These are phyloP conservation scores for Vespertilio murinus DNA, from an alignment of 2,797 vertebrate species.

Conservation along the genomic window DNA sequence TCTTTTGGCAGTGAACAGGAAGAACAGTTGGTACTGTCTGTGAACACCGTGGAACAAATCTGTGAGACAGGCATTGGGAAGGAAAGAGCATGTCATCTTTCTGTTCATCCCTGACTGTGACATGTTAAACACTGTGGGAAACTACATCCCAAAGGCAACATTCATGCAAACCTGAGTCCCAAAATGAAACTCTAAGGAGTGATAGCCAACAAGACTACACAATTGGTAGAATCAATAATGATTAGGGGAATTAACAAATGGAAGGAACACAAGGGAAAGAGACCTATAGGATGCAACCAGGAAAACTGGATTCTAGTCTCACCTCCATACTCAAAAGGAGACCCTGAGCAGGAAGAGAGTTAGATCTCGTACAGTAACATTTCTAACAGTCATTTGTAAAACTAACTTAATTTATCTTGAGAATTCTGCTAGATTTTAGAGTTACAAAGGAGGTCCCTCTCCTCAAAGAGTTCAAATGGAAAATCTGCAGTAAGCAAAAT, in stretches of 20 bases:
- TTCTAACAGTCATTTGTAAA: not conserved
- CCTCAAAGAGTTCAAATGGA: not conserved
- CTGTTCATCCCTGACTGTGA: not conserved
- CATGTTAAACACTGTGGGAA: not conserved
- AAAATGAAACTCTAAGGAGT: not conserved
- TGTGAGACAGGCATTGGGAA: conserved; percentile 5
- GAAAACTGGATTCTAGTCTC: not conserved
- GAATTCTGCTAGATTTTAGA: not conserved
- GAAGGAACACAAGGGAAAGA: rapidly evolving
- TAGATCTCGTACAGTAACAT: not conserved
- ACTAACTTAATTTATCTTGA: not conserved
- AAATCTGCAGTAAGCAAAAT: not conserved
- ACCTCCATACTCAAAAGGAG: not conserved
- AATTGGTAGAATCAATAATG: not conserved
- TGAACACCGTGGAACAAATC: not conserved
- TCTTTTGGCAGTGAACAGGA: conserved; percentile 61
- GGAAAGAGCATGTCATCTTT: conserved; percentile 1
- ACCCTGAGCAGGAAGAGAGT: not conserved
- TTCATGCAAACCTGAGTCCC: not conserved
- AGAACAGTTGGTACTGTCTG: conserved; percentile 66
- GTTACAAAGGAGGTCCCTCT: not conserved
- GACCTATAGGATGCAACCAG: not conserved
- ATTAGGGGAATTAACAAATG: rapidly evolving
- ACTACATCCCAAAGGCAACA: not conserved
- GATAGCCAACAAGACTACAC: not conserved